These are phyloP conservation scores for Phrynocephalus vlangalii DNA, from an alignment of 2,797 vertebrate species.

Conservation along the genomic window DNA sequence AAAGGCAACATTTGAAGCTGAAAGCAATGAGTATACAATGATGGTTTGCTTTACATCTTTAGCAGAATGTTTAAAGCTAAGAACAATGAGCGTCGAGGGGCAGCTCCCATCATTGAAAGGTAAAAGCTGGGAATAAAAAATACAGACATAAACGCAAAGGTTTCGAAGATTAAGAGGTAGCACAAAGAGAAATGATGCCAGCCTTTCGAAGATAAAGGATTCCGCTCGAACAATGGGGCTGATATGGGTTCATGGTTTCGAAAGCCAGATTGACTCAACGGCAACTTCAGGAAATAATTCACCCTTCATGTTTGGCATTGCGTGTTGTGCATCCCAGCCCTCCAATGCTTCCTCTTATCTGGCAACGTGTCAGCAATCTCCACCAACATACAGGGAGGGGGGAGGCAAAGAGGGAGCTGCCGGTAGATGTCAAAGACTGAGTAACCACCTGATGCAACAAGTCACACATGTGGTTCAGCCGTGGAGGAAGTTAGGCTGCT, in stretches of 20 bases:
- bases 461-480: neutral
- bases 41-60: no score
- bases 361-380: constrained; percentile 71
- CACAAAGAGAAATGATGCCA: no score
- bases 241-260: neutral
- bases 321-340: neutral
- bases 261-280: neutral
- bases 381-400: constrained; percentile 64
- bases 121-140: no score
- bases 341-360: constrained; percentile 78
- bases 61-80: no score
- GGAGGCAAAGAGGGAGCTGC: constrained; percentile 67
- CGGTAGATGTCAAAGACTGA: constrained; percentile 76
- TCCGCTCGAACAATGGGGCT: neutral
- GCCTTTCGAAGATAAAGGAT: no score
- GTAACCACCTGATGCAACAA: constrained; percentile 22
- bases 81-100: no score
- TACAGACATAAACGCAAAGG: no score
- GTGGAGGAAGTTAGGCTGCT: neutral
- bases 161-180: no score
- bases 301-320: neutral
- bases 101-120: no score
- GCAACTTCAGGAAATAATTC: neutral
- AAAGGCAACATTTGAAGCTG: no score
- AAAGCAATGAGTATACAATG: no score